Evolutionary conservation across 2,888 invertebrate species (phyloP), one percentile per base, ranked within the genome.

Genomic region (Mamestra brassicae): DNA sequence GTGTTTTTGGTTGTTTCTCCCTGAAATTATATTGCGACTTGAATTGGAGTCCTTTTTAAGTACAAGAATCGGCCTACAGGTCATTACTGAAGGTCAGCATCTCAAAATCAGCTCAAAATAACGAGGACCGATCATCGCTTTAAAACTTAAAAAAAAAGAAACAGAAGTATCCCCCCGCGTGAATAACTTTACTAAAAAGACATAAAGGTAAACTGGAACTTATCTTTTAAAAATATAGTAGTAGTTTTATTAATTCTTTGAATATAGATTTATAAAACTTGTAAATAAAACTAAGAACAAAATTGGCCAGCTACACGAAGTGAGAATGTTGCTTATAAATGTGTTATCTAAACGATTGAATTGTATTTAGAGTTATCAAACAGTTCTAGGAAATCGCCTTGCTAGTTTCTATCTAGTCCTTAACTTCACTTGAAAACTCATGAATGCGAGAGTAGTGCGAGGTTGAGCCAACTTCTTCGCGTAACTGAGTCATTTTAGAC

Each of bases 131-230:
- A 71, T 47, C 4, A 1, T 45, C 45, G n/a, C 42, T n/a, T 47
- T 36, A 1, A 11, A 11, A 15, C 10, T 17, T 4, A 52, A 13
- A 47, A 26, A 38, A 4, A 15, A 11, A 8, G 4, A 38, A 6
- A 42, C 11, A 47, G 11, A 47, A 47, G 11, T n/a, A 13, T 36
- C 8, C 4, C 3, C 6, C 17, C 17, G 1, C 57, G 13, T 13
- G 13, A 50, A 58, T 26, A 17, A 36, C 11, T 26, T 26, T 6
- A 17, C 2, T 17, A 13, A n/a, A 17, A 34, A 34, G 13, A 42
- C n/a, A 62, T 47, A 74, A 38, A 74, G 74, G 74, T 74, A 50
- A 74, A 62, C 17, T 34, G 3, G 42, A 55, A n/a, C 54, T 66
- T 15, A 10, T n/a, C 15, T 47, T 47, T 17, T 11, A 42, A 42